These are phyloP conservation scores for Drosophila helvetica DNA, from an alignment of 2,888 invertebrate genomes.

Conservation along the genomic window DNA sequence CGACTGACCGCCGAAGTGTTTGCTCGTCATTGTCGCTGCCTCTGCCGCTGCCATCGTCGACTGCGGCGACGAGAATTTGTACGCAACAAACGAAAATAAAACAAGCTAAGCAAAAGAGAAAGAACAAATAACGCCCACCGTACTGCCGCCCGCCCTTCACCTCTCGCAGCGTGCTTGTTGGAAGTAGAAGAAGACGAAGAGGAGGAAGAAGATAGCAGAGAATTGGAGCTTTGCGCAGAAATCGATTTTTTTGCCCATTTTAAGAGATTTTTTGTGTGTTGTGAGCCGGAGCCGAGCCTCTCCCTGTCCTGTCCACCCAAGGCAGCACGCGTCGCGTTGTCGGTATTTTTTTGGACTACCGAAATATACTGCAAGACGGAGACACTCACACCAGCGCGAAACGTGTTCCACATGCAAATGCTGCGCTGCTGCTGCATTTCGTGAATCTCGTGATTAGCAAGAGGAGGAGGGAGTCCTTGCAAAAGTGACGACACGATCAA, in stretches of 20 bases:
- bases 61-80: slow-evolving; percentile 53
- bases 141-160: slow-evolving; percentile 41
- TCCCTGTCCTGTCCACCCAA: slow-evolving; percentile 23
- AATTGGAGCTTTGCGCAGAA: slow-evolving; percentile 81
- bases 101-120: slow-evolving; percentile 45
- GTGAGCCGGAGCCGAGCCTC: background rate
- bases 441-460: background rate
- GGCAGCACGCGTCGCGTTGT: slow-evolving; percentile 30
- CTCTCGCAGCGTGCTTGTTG: slow-evolving; percentile 30
- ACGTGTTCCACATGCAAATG: slow-evolving; percentile 26
- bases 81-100: slow-evolving; percentile 61
- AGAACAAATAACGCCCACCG: slow-evolving; percentile 78
- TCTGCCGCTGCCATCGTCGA: slow-evolving; percentile 31
- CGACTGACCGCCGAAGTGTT: slow-evolving; percentile 31
- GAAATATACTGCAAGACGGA: slow-evolving; percentile 49
- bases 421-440: slow-evolving; percentile 4
- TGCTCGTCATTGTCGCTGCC: slow-evolving; percentile 20
- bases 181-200: slow-evolving; percentile 43
- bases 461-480: slow-evolving; percentile 1
- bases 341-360: slow-evolving; percentile 30
- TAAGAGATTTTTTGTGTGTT: slow-evolving; percentile 60
- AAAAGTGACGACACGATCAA: slow-evolving; percentile 12
- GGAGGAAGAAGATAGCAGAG: slow-evolving; percentile 53
- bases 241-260: slow-evolving; percentile 82
- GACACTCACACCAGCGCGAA: slow-evolving; percentile 9